Evolutionary conservation across 30 jellyfish, hydroid and myxozoan genomes (phyloP), one percentile per base, ranked within the genome.

Genomic region (Turritopsis dohrnii): DNA sequence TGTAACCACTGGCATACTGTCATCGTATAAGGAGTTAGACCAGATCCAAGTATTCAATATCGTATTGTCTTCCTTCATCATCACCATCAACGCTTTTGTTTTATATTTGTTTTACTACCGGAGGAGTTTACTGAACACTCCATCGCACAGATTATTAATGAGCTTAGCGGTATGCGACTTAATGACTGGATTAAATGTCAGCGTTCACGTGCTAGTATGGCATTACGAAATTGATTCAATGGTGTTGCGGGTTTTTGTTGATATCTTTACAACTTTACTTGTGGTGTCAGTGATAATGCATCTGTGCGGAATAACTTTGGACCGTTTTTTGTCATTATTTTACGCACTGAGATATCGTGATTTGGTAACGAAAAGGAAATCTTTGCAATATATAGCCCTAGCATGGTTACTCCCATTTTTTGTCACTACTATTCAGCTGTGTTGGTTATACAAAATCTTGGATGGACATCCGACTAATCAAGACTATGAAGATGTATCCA

Each of bases 281-380:
- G 85, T 29, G 19, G 28, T 26, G 16, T 29, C 85, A 1, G 71
- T 29, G 19, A 60, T 77, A 26, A 53, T 77, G 71, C 85, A 77
- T 77, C 29, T 77, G 72, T 77, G 85, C 18, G 85, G 85, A 24
- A 77, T 77, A 77, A 77, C 85, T 17, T 29, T 77, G 72, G 85
- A 77, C 18, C 66, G 85, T 7, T 77, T 25, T 77, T 29, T 77
- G 53, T 53, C 85, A 8, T 60, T 77, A 20, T 77, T 77, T 77
- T 77, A 29, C 72, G 85, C 85, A 19, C 1, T 77, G 28, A 60
- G 85, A 28, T 77, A 77, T 29, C 22, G 72, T 19, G 74, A 77
- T n/a, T 26, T 77, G 30, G 85, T 77, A 28, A 77, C 85, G 72
- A 77, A 25, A 0, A 77, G n/a, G 71, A 77, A 53, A 77, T 29